Evolutionary conservation across 2,888 invertebrate genomes (phyloP).

Genomic region (Tineola bisselliella): DNA sequence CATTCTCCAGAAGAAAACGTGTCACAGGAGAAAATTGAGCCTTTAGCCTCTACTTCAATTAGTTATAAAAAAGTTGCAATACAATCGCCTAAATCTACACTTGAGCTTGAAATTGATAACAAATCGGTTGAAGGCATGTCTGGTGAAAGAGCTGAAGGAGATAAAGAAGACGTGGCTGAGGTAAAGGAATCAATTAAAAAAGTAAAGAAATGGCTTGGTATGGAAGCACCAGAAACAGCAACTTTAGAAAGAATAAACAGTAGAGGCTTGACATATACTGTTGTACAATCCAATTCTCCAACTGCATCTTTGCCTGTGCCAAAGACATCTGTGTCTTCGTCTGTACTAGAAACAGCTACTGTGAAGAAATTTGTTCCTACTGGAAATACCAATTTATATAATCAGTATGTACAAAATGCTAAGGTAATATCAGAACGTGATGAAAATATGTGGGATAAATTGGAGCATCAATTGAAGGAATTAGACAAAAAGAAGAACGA

Average conservation of each 20-base stretch:
- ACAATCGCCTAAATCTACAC: too few species aligned
- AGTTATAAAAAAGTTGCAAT: neutral
- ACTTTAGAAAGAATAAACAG: neutral
- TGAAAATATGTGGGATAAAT: slow-evolving; percentile 22
- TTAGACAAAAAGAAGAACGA: slow-evolving; percentile 24
- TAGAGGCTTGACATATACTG: neutral
- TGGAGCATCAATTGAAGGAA: slow-evolving; percentile 23
- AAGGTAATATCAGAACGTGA: slow-evolving; percentile 15
- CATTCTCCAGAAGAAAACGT: neutral
- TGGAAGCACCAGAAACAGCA: neutral
- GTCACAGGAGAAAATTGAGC: neutral
- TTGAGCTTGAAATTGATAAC: too few species aligned
- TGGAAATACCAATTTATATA: slow-evolving; percentile 23
- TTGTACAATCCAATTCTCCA: neutral
- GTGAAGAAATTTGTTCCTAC: slow-evolving; percentile 27
- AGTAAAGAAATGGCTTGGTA: slow-evolving; percentile 30
- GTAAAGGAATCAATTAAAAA: slow-evolving; percentile 29
- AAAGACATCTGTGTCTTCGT: too few species aligned
- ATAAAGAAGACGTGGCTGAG: neutral
- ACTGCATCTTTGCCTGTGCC: neutral
- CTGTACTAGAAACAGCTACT: neutral
- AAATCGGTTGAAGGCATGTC: too few species aligned
- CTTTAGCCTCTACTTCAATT: neutral
- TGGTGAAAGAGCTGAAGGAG: too few species aligned
- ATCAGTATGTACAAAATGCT: slow-evolving; percentile 22